These are phyloP conservation scores for Drosophila percnosoma DNA, from an alignment of 2,888 invertebrate genomes.

Conservation along the genomic window DNA sequence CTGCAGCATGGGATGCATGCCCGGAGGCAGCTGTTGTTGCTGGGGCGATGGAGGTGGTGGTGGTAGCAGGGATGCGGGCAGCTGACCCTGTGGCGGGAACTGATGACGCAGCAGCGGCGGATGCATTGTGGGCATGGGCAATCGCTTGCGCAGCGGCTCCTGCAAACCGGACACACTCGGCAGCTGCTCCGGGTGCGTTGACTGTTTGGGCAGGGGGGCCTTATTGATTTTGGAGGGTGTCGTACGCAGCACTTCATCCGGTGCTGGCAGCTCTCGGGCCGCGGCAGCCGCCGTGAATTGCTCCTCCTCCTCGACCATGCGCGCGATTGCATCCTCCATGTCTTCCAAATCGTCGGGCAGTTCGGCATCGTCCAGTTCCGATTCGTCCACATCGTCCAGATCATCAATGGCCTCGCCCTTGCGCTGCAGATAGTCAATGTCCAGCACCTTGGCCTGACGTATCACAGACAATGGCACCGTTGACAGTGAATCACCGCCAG, in stretches of 20 bases:
- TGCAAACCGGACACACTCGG: conserved; percentile 83
- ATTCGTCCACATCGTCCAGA: conserved; percentile 80
- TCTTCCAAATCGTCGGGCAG: conserved; percentile 85
- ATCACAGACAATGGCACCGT: conserved; percentile 84
- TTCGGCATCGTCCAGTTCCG: conserved; percentile 83
- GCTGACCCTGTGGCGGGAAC: conserved; percentile 59
- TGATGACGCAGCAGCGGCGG: conserved; percentile 83
- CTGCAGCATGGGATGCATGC: conserved; percentile 77
- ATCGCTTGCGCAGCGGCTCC: conserved; percentile 83
- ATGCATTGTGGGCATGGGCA: conserved; percentile 84
- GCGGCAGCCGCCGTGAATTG: conserved; percentile 87
- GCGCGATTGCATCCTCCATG: conserved; percentile 85
- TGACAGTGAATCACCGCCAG: conserved; percentile 80
- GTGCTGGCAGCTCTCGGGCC: conserved; percentile 86
- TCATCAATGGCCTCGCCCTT: conserved; percentile 83
- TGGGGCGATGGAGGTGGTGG: conserved; percentile 61
- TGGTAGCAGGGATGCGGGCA: conserved; percentile 64
- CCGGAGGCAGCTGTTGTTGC: conserved; percentile 44
- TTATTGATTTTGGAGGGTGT: conserved; percentile 52
- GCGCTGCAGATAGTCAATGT: conserved; percentile 84
- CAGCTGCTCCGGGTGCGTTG: conserved; percentile 36
- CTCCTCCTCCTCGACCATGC: conserved; percentile 88
- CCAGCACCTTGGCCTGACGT: conserved; percentile 84
- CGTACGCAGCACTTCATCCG: conserved; percentile 81
- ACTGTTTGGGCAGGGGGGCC: conserved; percentile 34